A percentile compares a stretch with the other conserved stretches of the same genome.
Conservation (phyloP, 2,888 invertebrate species). For the Caenorhabditis sulstoni region DNA sequence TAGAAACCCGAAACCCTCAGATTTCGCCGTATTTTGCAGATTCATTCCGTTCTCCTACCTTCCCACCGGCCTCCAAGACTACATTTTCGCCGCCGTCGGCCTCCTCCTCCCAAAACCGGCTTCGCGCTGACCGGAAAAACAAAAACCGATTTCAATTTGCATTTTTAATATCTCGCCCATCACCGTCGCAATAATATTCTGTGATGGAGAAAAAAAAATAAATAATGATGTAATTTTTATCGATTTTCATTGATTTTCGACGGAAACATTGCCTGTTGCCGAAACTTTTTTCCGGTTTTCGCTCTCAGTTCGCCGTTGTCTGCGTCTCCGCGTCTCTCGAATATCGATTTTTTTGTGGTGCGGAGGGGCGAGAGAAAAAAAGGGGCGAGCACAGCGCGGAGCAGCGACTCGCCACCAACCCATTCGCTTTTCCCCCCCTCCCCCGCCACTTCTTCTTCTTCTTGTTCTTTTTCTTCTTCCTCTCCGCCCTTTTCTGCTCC, state of each 20-base stretch:
- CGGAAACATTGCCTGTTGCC: too few relatives aligned
- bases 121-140: conserved; percentile 15
- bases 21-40: conserved; percentile 53
- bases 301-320: too few relatives aligned
- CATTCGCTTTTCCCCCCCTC: conserved; percentile 7
- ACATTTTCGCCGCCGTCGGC: conserved; percentile 49
- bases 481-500: conserved; percentile 7
- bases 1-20: not conserved
- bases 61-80: conserved; percentile 64
- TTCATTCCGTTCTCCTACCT: conserved; percentile 66
- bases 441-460: conserved; percentile 9
- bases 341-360: too few relatives aligned
- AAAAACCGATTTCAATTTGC: conserved; percentile 22
- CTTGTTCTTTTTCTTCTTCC: conserved; percentile 10
- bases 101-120: conserved; percentile 58
- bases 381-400: too few relatives aligned
- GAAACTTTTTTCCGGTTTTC: too few relatives aligned
- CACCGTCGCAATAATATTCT: too few relatives aligned
- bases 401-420: conserved; percentile 9
- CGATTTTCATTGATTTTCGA: too few relatives aligned
- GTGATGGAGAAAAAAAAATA: too few relatives aligned
- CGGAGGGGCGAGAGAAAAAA: too few relatives aligned
- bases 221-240: too few relatives aligned
- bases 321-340: too few relatives aligned
- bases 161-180: too few relatives aligned